Percentiles rank a stretch among this genome's conserved stretches.
These are phyloP conservation scores for Saccostrea cuccullata DNA, from an alignment of 1,140 invertebrate genomes.

Conservation along the genomic window DNA sequence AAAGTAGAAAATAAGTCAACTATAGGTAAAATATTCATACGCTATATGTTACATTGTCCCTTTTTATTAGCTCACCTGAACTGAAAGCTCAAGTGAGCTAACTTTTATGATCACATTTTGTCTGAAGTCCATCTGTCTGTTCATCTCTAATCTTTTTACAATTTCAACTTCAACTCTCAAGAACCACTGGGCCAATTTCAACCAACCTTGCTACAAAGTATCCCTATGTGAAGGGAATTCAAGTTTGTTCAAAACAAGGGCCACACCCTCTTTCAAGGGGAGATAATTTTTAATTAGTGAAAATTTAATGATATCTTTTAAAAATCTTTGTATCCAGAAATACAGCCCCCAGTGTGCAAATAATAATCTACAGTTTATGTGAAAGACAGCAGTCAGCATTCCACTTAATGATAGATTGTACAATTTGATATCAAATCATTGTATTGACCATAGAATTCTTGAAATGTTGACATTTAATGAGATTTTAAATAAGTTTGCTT, in stretches of 20 bases:
- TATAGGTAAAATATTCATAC: constrained; percentile 82
- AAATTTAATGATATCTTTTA: neutral
- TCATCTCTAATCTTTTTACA: neutral
- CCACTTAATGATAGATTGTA: no score
- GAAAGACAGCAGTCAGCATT: no score
- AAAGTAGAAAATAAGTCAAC: constrained; percentile 90
- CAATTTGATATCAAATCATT: no score
- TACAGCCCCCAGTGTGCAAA: no score
- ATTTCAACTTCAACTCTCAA: neutral
- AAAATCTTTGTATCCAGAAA: no score
- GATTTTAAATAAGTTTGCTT: constrained; percentile 6
- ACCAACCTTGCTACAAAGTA: neutral
- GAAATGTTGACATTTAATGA: neutral
- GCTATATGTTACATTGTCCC: neutral
- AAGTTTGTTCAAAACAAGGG: neutral
- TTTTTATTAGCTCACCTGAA: neutral
- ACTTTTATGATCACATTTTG: neutral
- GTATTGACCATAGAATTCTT: no score
- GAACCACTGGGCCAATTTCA: neutral
- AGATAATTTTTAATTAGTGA: neutral
- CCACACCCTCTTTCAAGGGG: neutral
- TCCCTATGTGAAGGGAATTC: neutral
- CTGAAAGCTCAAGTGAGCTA: neutral
- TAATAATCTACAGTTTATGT: no score
- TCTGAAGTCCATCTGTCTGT: neutral